Evolutionary conservation across 2,888 invertebrate species (phyloP), one percentile per base, ranked within the genome.

Genomic region (Scaptomyza caliginosa): DNA sequence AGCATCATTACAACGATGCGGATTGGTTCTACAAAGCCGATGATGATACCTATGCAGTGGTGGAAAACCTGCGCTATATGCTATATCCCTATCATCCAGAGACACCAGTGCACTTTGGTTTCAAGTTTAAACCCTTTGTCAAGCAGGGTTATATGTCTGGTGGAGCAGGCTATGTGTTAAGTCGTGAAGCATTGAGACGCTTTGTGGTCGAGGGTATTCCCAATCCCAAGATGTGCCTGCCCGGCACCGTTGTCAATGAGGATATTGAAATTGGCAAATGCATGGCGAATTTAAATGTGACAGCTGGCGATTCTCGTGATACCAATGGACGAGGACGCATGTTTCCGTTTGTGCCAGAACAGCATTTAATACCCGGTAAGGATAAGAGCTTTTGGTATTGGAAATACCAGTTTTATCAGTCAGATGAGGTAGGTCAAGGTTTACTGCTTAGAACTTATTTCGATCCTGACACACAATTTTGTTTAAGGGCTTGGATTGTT

Each of bases 271-370:
- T 90, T 17, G 99, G 98, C 0, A 77, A 94, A 48, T 90, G 99
- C 88, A 91, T 99, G 83, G 95, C 95, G 85, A 94, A 94, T 49
- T 93, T 98, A 0, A 95, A 96, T 0, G 98, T 99, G 0, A 92
- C 92, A 57, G 97, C 98, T 1, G 96, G 96, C 79, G 98, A 99
- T 90, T 95, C 96, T 0, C 93, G 98, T 7, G 99, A 99, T 91
- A 92, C 94, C 0, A 91, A 94, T 48, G 95, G 96, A 0, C 93
- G 98, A 6, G 97, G 98, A 0, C 93, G 98, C 30, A 99, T 99
- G 92, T 97, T 99, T 92, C 98, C 99, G 0, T 98, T 99, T 92
- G 94, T 96, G 3, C 98, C 98, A 0, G 96, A 96, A 77, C 95
- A 96, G 89, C 98, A 98, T 90, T 92, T 99, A 24, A 96, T 97